Percentiles rank a stretch among this genome's conserved stretches.
Evolutionary conservation across 1,140 invertebrate genomes (phyloP).

Genomic region (Elysia chlorotica): DNA sequence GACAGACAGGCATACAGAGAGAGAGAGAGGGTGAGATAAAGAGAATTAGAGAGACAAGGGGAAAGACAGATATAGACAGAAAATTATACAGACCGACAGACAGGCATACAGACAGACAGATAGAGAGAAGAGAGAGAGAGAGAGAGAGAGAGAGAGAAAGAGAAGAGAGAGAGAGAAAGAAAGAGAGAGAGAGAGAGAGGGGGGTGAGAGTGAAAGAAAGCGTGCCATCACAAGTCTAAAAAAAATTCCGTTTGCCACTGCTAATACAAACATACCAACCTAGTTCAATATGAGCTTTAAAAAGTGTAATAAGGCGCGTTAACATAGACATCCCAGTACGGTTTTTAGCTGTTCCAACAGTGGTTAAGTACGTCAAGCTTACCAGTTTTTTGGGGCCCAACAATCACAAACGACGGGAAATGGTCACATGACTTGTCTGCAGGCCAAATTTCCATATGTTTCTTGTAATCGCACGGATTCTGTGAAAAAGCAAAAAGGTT

Average conservation of each 20-base stretch:
- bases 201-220: too few relatives aligned
- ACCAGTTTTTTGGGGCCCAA: slow-evolving; percentile 98
- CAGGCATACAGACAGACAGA: background rate
- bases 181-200: background rate
- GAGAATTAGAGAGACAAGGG: background rate
- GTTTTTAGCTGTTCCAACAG: too few relatives aligned
- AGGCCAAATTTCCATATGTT: slow-evolving; percentile 94
- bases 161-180: background rate
- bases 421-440: slow-evolving; percentile 91
- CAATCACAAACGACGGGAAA: slow-evolving; percentile 91
- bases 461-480: slow-evolving; percentile 94
- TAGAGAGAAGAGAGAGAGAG: background rate
- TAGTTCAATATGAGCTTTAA: background rate
- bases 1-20: background rate
- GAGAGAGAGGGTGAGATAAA: background rate
- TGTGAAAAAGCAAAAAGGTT: slow-evolving; percentile 66
- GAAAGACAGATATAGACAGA: background rate
- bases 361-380: background rate
- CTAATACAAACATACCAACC: background rate
- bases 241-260: background rate
- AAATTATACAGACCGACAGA: background rate
- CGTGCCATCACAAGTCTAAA: background rate
- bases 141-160: background rate
- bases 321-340: too few relatives aligned
- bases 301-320: background rate